phyloP scores from a whole-genome alignment of 2,888 invertebrate genomes.

The Morpho helenor region DNA sequence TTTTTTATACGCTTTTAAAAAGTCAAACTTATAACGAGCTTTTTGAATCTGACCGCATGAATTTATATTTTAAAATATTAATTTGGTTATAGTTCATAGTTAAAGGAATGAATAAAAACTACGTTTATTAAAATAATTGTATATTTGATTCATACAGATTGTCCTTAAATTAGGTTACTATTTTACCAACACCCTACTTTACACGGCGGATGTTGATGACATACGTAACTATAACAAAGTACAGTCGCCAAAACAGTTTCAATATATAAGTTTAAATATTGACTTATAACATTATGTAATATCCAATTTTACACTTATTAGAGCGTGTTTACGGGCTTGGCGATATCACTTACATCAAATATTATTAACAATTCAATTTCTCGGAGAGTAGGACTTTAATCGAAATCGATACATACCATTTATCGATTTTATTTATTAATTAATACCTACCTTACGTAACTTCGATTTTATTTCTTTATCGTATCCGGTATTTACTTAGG shows the following conservation, averaged over 20 bases:
- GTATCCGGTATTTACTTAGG: background rate
- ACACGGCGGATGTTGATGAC: conserved; percentile 63
- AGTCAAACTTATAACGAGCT: too few species aligned
- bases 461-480: background rate
- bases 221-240: conserved; percentile 27
- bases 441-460: background rate
- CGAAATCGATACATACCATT: conserved; percentile 1
- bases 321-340: conserved; percentile 8
- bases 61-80: too few species aligned
- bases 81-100: too few species aligned
- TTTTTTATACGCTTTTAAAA: too few species aligned
- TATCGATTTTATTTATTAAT: background rate
- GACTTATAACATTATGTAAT: conserved; percentile 14
- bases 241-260: conserved; percentile 23
- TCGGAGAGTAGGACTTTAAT: background rate
- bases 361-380: background rate
- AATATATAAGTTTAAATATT: conserved; percentile 15
- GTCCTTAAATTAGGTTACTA: conserved; percentile 70
- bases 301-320: conserved; percentile 7
- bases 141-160: conserved; percentile 66
- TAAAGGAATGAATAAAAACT: background rate
- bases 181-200: conserved; percentile 70
- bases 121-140: conserved; percentile 51
- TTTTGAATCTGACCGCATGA: too few species aligned
- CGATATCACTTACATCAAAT: conserved; percentile 15